phyloP scores from a whole-genome alignment of 2,888 invertebrate genomes.

The Sesamia inferens region DNA sequence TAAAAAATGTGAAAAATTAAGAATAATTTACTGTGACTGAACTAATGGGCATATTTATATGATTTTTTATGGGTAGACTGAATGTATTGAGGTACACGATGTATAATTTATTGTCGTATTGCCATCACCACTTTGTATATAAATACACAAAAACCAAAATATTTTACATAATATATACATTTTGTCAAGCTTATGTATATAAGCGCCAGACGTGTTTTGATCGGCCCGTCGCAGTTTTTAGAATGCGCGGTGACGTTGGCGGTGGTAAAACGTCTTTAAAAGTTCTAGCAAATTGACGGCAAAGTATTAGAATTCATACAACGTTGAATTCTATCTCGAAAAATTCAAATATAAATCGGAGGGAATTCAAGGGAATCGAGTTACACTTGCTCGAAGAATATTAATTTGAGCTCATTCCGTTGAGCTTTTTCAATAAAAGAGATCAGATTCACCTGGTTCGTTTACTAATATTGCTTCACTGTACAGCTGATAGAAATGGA shows the following conservation, averaged over 20 bases:
- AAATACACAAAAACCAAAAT: too few relatives aligned
- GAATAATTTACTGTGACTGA: too few relatives aligned
- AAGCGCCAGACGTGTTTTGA: background rate
- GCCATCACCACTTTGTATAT: too few relatives aligned
- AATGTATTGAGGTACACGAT: too few relatives aligned
- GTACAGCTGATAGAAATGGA: conserved; percentile 4
- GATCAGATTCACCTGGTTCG: conserved; percentile 38
- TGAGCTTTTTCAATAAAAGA: conserved; percentile 39
- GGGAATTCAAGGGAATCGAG: conserved; percentile 45
- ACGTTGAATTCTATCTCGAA: conserved; percentile 54
- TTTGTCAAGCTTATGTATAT: too few relatives aligned
- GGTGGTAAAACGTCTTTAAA: conserved; percentile 11
- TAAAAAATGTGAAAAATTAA: too few relatives aligned
- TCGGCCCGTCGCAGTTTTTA: background rate
- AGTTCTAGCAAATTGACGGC: conserved; percentile 44
- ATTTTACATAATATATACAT: too few relatives aligned
- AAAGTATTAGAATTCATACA: conserved; percentile 60
- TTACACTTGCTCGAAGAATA: conserved; percentile 55
- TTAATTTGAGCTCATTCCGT: conserved; percentile 50
- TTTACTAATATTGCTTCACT: conserved; percentile 25
- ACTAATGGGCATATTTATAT: too few relatives aligned
- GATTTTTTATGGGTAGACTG: too few relatives aligned
- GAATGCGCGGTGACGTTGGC: background rate
- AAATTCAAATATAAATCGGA: conserved; percentile 57
- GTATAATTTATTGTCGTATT: too few relatives aligned